Evolutionary conservation across 2,113 vertebrate genomes (phyloP).

Genomic region (Illadopsis cleaveri): DNA sequence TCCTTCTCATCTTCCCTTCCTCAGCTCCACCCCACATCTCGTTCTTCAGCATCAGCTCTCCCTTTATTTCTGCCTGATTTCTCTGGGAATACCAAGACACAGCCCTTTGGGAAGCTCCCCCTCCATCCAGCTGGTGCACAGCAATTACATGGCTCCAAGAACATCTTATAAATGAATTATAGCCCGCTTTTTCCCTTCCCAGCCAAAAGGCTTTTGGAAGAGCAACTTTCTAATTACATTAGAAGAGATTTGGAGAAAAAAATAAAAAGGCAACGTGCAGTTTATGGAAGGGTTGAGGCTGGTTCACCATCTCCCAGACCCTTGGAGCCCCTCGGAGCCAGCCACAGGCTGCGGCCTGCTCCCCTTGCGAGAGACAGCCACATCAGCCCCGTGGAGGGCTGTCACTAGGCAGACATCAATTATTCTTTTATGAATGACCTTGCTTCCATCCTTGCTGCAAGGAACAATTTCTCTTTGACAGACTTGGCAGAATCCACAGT

Average conservation of each 20-base stretch:
- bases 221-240: constrained; percentile 47
- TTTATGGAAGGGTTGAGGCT: background rate
- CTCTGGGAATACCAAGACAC: background rate
- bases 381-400: background rate
- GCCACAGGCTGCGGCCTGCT: background rate
- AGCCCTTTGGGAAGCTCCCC: background rate
- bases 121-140: background rate
- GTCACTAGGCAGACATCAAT: background rate
- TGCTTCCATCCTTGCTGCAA: constrained; percentile 31
- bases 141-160: background rate
- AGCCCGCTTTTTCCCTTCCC: background rate
- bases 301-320: background rate
- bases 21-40: background rate
- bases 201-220: constrained; percentile 38
- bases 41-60: background rate
- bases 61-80: background rate
- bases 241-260: constrained; percentile 22
- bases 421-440: constrained; percentile 38
- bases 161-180: constrained; percentile 59
- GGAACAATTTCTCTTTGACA: constrained; percentile 3
- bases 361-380: background rate
- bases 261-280: background rate
- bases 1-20: background rate
- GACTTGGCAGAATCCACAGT: background rate
- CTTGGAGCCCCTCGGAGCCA: background rate